phyloP scores from a whole-genome alignment of 2,888 invertebrate genomes.

The Ditula angustiorana region DNA sequence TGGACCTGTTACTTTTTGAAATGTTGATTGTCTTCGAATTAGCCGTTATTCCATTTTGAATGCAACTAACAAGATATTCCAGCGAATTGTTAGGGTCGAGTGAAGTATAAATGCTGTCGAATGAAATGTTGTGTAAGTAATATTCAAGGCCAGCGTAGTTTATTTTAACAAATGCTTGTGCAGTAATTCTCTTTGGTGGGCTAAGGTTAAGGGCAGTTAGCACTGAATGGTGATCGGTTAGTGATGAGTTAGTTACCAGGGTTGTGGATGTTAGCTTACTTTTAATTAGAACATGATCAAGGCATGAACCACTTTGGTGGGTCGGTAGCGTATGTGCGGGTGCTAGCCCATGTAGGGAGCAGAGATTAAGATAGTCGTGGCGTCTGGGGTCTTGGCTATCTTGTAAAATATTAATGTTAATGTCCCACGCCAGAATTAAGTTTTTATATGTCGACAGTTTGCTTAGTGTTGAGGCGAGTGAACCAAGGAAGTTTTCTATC shows the following conservation, averaged over 20 bases:
- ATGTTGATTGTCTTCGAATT: neutral
- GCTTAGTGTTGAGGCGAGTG: neutral
- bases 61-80: neutral
- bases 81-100: neutral
- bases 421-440: constrained; percentile 18
- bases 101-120: no score
- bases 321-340: constrained; percentile 14
- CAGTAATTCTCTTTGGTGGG: neutral
- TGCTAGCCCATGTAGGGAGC: constrained; percentile 2
- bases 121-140: no score
- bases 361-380: constrained; percentile 14
- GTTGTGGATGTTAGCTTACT: constrained; percentile 4
- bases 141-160: no score
- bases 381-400: neutral
- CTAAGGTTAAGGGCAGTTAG: neutral
- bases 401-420: constrained; percentile 17
- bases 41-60: neutral
- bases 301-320: constrained; percentile 1
- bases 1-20: neutral
- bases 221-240: neutral
- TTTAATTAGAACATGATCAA: constrained; percentile 18
- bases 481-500: constrained; percentile 10
- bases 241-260: neutral
- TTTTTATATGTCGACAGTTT: neutral
- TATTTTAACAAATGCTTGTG: no score